Evolutionary conservation across 92 coral and sea anemone genomes (phyloP), one percentile per base, ranked within the genome.

Genomic region (Bergia sp.): DNA sequence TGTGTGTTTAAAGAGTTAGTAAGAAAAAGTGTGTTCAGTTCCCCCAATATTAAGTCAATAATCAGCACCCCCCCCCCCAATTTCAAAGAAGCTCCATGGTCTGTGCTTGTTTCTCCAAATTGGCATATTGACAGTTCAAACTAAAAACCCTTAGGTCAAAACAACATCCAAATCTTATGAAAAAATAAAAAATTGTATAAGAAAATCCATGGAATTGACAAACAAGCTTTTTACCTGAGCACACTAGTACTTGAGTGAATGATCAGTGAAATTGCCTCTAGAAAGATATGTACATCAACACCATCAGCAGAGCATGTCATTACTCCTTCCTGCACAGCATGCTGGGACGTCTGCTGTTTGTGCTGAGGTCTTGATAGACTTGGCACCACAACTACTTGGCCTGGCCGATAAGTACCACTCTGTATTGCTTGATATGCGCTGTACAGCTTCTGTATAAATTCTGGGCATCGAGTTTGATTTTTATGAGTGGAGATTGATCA

Each of bases 381-480:
- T 36, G 98, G 96, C 45, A 94, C 96, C 71, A 91, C 90, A 18
- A 97, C 97, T 16, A 97, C 91, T 83, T 97, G 99, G 38, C 98
- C 99, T 16, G 99, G 97, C 82, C 99, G 86, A 90, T 97, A 94
- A 7, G 94, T 91, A 53, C 99, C 99, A 9, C 93, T 86, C 39
- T 89, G 82, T 7, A 97, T 88, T 53, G 92, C 96, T 23, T 97
- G 95, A 91, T 97, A 96, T 37, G 94, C 92, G 11, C 82, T 92
- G 20, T 91, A 88, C 49, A 96, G 94, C 82, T 95, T 94, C 78
- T 93, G 96, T 61, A 97, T 90, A 76, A 97, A 97, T 73, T 95
- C 99, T 97, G 93, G 0, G 49, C 71, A 81, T 40, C 7, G 20
- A 64, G 47, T 37, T 23, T 41, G 8, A 67, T 20, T 67, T 53